Evolutionary conservation across 2,113 vertebrate genomes (phyloP).

Genomic region (Garra rufa): DNA sequence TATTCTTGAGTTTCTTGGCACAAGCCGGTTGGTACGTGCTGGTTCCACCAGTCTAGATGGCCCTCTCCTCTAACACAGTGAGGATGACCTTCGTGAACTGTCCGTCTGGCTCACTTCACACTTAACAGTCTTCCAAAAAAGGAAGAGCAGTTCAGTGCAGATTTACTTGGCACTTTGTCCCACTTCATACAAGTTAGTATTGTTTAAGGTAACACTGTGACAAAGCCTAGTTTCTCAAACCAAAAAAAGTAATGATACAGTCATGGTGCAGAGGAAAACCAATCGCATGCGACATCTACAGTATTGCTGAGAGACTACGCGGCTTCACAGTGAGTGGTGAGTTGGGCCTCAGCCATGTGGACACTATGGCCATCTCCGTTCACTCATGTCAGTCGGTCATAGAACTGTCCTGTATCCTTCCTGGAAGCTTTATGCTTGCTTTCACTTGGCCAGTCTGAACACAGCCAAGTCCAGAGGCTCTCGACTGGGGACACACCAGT

Average conservation of each 20-base stretch:
- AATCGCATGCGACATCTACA: conserved; percentile 47
- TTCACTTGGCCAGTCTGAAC: conserved; percentile 80
- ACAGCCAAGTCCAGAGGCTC: conserved; percentile 89
- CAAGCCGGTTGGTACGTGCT: conserved; percentile 11
- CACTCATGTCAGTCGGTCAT: conserved; percentile 9
- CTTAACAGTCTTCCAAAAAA: background rate
- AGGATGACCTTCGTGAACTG: background rate
- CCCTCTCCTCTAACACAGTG: background rate
- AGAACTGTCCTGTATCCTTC: conserved; percentile 16
- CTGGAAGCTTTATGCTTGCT: conserved; percentile 25
- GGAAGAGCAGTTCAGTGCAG: background rate
- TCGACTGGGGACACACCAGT: conserved; percentile 92
- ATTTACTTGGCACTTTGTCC: conserved; percentile 9
- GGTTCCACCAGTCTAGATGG: conserved; percentile 12
- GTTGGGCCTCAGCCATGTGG: background rate
- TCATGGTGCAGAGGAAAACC: conserved; percentile 41
- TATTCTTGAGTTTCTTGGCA: conserved; percentile 10
- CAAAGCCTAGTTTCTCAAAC: conserved; percentile 24
- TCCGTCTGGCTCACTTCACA: background rate
- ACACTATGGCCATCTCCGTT: conserved; percentile 7
- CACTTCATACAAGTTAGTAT: conserved; percentile 13
- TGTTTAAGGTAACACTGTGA: conserved; percentile 39
- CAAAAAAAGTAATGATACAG: conserved; percentile 22
- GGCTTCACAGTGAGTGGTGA: conserved; percentile 34
- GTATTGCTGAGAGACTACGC: conserved; percentile 20